Evolutionary conservation across 2,113 vertebrate species (phyloP).

Genomic region (Gambusia affinis): DNA sequence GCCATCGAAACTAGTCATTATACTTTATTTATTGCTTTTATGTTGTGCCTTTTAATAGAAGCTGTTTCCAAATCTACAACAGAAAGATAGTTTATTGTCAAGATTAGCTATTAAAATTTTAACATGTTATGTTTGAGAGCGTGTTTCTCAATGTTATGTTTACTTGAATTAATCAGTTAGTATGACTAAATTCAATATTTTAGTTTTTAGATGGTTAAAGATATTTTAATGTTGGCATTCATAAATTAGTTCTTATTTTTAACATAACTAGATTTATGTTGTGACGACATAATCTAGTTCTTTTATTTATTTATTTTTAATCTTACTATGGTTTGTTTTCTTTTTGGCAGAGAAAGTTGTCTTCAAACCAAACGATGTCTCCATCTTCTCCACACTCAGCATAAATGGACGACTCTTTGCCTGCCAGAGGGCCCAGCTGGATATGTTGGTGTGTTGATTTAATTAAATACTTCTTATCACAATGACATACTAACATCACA

Average conservation of each 20-base stretch:
- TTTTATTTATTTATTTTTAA: neutral
- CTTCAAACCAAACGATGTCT: conserved; percentile 92
- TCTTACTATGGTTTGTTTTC: conserved; percentile 11
- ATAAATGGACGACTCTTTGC: conserved; percentile 94
- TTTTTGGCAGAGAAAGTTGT: conserved; percentile 87
- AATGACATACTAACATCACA: neutral
- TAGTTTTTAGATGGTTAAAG: neutral
- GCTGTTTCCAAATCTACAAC: neutral
- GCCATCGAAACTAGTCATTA: no score
- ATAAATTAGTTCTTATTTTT: neutral
- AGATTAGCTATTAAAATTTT: no score
- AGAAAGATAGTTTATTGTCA: neutral
- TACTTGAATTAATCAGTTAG: no score
- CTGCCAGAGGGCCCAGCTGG: conserved; percentile 91
- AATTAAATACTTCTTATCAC: neutral
- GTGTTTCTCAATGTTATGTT: no score
- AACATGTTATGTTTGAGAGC: no score
- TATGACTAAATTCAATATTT: neutral
- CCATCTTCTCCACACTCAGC: conserved; percentile 94
- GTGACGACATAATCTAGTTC: no score
- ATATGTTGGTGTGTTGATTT: conserved; percentile 89
- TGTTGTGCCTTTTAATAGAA: neutral
- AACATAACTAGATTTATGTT: neutral
- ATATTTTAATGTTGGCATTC: neutral
- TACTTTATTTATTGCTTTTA: neutral